These are phyloP conservation scores for Pantelozetes paolii DNA, from an alignment of 2,888 invertebrate genomes.

Conservation along the genomic window DNA sequence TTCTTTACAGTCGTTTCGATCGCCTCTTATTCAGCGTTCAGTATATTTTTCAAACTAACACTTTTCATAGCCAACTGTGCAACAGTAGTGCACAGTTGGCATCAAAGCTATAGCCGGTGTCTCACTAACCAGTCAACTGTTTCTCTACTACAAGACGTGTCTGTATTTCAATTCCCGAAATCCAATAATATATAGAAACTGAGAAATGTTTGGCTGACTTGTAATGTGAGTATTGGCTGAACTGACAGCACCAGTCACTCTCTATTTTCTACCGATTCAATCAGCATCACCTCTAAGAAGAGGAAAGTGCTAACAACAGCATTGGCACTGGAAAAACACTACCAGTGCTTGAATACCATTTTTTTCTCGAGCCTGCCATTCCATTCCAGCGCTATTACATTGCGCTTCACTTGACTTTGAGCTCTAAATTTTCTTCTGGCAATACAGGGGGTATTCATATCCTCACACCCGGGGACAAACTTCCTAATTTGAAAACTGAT, in stretches of 20 bases:
- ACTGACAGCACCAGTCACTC: conserved; percentile 16
- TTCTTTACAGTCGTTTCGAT: conserved; percentile 3
- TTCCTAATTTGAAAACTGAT: too few relatives aligned
- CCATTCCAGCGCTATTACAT: neutral
- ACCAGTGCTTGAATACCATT: neutral
- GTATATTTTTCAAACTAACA: conserved; percentile 16
- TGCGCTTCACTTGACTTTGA: conserved; percentile 19
- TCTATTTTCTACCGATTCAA: conserved; percentile 5
- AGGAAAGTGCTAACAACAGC: neutral
- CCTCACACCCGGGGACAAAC: too few relatives aligned
- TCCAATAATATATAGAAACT: too few relatives aligned
- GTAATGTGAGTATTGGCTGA: conserved; percentile 6
- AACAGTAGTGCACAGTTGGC: too few relatives aligned
- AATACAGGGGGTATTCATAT: too few relatives aligned
- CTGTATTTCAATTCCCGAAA: too few relatives aligned
- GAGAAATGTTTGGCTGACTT: conserved; percentile 13
- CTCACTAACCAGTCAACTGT: neutral
- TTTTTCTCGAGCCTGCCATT: conserved; percentile 6
- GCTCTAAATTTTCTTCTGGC: conserved; percentile 7
- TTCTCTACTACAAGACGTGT: too few relatives aligned
- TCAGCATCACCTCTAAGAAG: conserved; percentile 18
- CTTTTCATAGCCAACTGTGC: too few relatives aligned
- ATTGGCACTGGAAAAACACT: neutral
- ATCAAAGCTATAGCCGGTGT: too few relatives aligned
- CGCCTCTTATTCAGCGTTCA: neutral